Conservation (phyloP, 2,888 invertebrate species). For the Eupithecia abbreviata region DNA sequence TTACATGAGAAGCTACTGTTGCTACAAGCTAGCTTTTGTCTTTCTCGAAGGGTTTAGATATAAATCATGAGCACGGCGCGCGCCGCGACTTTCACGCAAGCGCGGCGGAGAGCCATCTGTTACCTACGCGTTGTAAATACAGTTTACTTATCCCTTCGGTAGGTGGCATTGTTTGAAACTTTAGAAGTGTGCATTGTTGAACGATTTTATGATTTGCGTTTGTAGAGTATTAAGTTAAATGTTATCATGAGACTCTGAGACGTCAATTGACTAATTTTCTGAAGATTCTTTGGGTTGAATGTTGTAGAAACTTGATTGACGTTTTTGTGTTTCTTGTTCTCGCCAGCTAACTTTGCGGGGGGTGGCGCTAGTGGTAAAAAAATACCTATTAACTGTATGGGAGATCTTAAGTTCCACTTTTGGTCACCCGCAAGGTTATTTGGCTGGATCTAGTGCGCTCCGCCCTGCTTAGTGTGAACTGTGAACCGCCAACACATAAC, state of each 20-base stretch:
- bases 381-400: neutral
- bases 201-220: neutral
- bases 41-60: neutral
- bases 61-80: conserved; percentile 37
- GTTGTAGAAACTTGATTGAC: conserved; percentile 7
- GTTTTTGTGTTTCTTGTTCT: neutral
- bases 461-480: conserved; percentile 6
- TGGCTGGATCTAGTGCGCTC: neutral
- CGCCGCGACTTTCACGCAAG: conserved; percentile 44
- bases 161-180: conserved; percentile 32
- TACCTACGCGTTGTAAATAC: conserved; percentile 16
- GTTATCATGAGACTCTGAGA: neutral
- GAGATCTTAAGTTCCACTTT: neutral
- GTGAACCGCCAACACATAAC: conserved; percentile 13
- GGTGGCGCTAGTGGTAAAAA: neutral
- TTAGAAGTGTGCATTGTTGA: neutral
- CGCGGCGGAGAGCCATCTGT: conserved; percentile 23
- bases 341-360: neutral
- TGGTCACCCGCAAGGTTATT: neutral
- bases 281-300: conserved; percentile 8
- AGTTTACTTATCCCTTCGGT: conserved; percentile 18
- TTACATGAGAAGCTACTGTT: neutral
- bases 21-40: neutral
- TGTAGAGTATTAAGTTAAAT: neutral
- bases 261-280: neutral